Conservation (phyloP, 2,888 invertebrate species). For the Mesorhabditis sp. region DNA sequence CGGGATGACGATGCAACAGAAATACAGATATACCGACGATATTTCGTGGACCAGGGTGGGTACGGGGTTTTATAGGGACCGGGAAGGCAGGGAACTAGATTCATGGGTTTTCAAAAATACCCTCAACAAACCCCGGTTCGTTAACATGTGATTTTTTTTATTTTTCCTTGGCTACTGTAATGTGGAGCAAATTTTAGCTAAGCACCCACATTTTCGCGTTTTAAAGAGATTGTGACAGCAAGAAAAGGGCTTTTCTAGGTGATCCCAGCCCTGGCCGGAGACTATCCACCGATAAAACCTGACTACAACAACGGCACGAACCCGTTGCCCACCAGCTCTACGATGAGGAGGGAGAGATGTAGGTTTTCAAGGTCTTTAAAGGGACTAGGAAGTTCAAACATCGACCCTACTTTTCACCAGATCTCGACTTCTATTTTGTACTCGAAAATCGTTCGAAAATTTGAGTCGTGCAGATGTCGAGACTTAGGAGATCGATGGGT, state of each 20-base stretch:
- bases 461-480: too few relatives aligned
- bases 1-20: not conserved
- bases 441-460: too few relatives aligned
- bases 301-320: conserved; percentile 6
- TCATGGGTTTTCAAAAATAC: not conserved
- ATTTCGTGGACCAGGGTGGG: not conserved
- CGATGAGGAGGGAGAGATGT: not conserved
- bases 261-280: not conserved
- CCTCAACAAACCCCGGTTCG: not conserved
- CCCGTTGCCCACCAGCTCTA: not conserved
- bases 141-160: too few relatives aligned
- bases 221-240: not conserved
- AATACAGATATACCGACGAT: not conserved
- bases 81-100: too few relatives aligned
- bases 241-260: not conserved
- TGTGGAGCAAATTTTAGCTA: too few relatives aligned
- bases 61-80: not conserved
- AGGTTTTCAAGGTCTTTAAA: not conserved
- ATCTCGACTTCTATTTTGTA: too few relatives aligned
- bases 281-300: not conserved
- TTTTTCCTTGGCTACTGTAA: too few relatives aligned
- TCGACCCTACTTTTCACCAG: too few relatives aligned
- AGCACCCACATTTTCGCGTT: too few relatives aligned
- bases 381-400: too few relatives aligned
- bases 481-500: too few relatives aligned